These are phyloP conservation scores for Halocaridina rubra DNA, from an alignment of 2,888 invertebrate species.

Conservation along the genomic window DNA sequence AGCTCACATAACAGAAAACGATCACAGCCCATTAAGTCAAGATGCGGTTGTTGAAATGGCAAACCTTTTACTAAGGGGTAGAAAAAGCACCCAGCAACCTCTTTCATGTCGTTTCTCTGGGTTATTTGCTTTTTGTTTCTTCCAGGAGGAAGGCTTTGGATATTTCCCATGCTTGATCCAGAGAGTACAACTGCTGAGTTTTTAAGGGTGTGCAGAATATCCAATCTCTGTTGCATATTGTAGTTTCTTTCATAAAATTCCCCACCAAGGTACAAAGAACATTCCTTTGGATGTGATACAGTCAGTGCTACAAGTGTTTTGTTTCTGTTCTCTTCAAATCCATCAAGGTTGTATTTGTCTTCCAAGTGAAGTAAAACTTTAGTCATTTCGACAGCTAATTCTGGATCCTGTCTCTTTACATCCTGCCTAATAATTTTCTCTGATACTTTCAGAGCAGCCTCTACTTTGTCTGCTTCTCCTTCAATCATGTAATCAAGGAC, in stretches of 20 bases:
- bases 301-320: conserved; percentile 45
- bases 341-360: conserved; percentile 35
- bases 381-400: conserved; percentile 51
- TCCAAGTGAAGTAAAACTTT: conserved; percentile 47
- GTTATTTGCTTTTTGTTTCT: neutral
- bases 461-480: conserved; percentile 51
- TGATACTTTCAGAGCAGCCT: conserved; percentile 45
- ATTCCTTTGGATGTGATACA: conserved; percentile 43
- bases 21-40: conserved; percentile 50
- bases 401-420: conserved; percentile 36
- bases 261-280: conserved; percentile 50
- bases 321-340: conserved; percentile 36
- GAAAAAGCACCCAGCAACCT: conserved; percentile 48
- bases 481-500: conserved; percentile 56
- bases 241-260: conserved; percentile 60
- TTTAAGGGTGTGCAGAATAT: conserved; percentile 44
- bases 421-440: conserved; percentile 43
- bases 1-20: conserved; percentile 58
- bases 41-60: conserved; percentile 25
- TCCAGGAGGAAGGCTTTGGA: neutral
- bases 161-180: neutral
- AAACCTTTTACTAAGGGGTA: conserved; percentile 49
- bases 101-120: conserved; percentile 27
- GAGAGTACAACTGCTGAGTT: conserved; percentile 46
- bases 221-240: conserved; percentile 44